phyloP scores from a whole-genome alignment of 2,113 vertebrate genomes.

The Eurystomus gularis region DNA sequence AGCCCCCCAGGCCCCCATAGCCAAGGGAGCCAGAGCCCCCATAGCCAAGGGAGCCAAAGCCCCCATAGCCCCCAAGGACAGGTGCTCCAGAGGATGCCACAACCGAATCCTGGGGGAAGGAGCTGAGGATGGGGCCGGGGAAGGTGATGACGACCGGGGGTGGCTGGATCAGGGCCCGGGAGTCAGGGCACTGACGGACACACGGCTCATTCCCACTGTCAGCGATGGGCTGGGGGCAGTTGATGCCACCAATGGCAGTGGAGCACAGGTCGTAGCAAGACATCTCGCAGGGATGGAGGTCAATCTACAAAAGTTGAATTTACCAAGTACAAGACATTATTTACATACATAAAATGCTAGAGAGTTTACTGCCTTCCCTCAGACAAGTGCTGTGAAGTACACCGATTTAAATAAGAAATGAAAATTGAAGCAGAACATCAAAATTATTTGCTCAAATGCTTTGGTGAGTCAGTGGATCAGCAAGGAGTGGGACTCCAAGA shows the following conservation, averaged over 20 bases:
- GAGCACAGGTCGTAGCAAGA: neutral
- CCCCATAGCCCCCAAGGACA: fast-evolving
- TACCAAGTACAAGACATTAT: neutral
- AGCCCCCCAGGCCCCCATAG: neutral
- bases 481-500: neutral
- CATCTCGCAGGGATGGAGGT: neutral
- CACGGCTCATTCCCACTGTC: neutral
- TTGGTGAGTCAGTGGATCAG: neutral
- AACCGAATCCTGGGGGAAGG: neutral
- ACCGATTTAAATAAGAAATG: fast-evolving
- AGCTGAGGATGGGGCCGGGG: constrained; percentile 15
- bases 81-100: neutral
- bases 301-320: neutral
- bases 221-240: neutral
- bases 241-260: fast-evolving
- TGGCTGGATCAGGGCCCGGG: neutral
- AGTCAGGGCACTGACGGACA: neutral
- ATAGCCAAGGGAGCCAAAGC: neutral
- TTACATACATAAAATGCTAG: fast-evolving
- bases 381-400: fast-evolving
- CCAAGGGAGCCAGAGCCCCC: neutral
- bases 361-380: neutral
- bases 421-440: neutral
- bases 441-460: neutral
- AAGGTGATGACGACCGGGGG: neutral